Percentiles rank a stretch among this genome's conserved stretches.
These are phyloP conservation scores for Tylochromis polylepis DNA, from an alignment of 2,113 vertebrate species.

Conservation along the genomic window DNA sequence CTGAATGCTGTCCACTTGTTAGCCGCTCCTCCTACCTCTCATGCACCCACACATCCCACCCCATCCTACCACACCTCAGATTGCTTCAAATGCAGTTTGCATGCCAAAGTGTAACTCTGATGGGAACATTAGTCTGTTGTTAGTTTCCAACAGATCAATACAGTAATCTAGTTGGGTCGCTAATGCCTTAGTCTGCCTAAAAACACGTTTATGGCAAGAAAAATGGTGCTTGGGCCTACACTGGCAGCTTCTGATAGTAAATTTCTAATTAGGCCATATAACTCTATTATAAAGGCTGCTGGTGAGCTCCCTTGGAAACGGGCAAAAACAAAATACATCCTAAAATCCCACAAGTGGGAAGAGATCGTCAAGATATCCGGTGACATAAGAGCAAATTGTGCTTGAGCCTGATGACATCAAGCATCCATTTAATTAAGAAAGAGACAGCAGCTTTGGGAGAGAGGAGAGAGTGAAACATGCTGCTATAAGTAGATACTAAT, in stretches of 20 bases:
- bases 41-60: background rate
- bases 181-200: background rate
- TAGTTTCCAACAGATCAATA: background rate
- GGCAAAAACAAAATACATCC: background rate
- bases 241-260: background rate
- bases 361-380: background rate
- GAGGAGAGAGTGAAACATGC: background rate
- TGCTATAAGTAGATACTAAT: background rate
- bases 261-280: background rate
- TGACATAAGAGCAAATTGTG: background rate
- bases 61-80: background rate
- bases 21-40: slow-evolving; percentile 43
- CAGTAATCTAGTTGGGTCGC: background rate
- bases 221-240: background rate
- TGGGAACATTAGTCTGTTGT: background rate
- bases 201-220: background rate
- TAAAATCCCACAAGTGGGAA: background rate
- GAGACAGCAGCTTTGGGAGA: background rate
- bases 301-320: background rate
- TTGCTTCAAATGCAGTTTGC: background rate
- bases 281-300: background rate
- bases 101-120: background rate
- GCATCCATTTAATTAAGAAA: background rate
- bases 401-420: background rate
- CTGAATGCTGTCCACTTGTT: background rate